These are phyloP conservation scores for Poeciliopsis paucimaculata DNA, from an alignment of 2,797 vertebrate species.

Conservation along the genomic window DNA sequence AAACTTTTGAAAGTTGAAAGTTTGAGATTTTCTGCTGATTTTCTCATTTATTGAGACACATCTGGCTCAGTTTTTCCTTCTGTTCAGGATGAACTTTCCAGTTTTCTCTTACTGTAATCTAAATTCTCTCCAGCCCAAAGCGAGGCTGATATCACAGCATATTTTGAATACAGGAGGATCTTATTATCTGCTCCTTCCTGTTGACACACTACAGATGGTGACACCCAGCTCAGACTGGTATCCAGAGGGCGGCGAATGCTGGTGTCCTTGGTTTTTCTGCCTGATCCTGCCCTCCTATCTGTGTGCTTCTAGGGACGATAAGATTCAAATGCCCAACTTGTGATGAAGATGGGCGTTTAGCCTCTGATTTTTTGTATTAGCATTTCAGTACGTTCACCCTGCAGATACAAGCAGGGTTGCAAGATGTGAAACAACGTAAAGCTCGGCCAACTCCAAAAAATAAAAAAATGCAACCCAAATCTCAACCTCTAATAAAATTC, in stretches of 20 bases:
- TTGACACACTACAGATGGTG: slow-evolving; percentile 28
- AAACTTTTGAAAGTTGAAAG: too few relatives aligned
- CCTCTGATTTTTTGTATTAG: slow-evolving; percentile 50
- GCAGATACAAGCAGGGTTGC: slow-evolving; percentile 26
- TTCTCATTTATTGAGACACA: background rate
- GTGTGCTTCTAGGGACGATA: slow-evolving; percentile 11
- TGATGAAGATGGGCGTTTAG: slow-evolving; percentile 35
- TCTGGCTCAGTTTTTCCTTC: background rate
- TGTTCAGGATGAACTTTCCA: background rate
- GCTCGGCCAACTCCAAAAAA: too few relatives aligned
- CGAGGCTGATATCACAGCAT: slow-evolving; percentile 8
- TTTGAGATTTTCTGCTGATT: too few relatives aligned
- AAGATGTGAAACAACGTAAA: too few relatives aligned
- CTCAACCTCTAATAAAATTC: too few relatives aligned
- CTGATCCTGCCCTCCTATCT: slow-evolving; percentile 5
- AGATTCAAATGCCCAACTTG: slow-evolving; percentile 29
- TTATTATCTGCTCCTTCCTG: slow-evolving; percentile 64
- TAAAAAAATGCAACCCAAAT: too few relatives aligned
- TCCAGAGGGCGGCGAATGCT: slow-evolving; percentile 27
- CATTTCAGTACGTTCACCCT: slow-evolving; percentile 12
- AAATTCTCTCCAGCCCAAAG: background rate
- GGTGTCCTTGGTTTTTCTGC: slow-evolving; percentile 9
- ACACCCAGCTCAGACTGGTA: slow-evolving; percentile 14
- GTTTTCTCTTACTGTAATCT: background rate
- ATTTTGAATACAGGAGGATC: slow-evolving; percentile 59